A percentile compares a stretch with the other conserved stretches of the same genome.
phyloP scores from a whole-genome alignment of 2,888 invertebrate genomes.

The Euplexia lucipara region DNA sequence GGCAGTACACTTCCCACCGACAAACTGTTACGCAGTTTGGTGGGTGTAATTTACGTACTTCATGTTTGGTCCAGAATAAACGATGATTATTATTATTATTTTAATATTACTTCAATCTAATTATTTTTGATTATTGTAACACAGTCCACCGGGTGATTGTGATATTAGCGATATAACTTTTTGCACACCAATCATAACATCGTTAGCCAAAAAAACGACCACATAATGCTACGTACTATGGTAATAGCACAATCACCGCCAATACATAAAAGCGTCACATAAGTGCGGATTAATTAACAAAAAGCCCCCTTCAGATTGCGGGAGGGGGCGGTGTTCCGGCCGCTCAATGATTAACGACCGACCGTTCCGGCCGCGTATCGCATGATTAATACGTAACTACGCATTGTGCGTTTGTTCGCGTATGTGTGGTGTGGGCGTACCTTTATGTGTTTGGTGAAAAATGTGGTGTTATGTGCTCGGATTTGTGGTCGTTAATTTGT shows the following conservation, averaged over 20 bases:
- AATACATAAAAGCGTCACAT: constrained; percentile 72
- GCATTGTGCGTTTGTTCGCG: constrained; percentile 76
- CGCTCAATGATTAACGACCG: constrained; percentile 88
- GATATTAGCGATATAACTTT: constrained; percentile 8
- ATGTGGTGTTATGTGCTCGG: constrained; percentile 40
- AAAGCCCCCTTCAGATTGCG: constrained; percentile 80
- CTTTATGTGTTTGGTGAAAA: constrained; percentile 60
- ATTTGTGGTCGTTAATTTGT: constrained; percentile 42
- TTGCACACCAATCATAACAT: constrained; percentile 9
- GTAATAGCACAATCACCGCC: constrained; percentile 60
- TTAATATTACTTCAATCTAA: too few species aligned
- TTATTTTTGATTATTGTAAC: too few species aligned
- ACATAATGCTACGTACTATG: constrained; percentile 34
- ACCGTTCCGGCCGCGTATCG: constrained; percentile 82
- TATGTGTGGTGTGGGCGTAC: constrained; percentile 65
- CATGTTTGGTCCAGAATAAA: too few species aligned
- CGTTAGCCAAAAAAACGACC: constrained; percentile 42
- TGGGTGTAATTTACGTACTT: too few species aligned
- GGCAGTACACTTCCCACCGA: too few species aligned
- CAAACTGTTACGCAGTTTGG: too few species aligned
- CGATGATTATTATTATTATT: too few species aligned
- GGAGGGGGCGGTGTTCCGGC: constrained; percentile 77
- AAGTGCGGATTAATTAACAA: constrained; percentile 88
- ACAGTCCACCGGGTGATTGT: too few species aligned
- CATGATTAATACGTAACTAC: constrained; percentile 88